These are phyloP conservation scores for Ligdia adustata DNA, from an alignment of 2,888 invertebrate genomes.

Conservation along the genomic window DNA sequence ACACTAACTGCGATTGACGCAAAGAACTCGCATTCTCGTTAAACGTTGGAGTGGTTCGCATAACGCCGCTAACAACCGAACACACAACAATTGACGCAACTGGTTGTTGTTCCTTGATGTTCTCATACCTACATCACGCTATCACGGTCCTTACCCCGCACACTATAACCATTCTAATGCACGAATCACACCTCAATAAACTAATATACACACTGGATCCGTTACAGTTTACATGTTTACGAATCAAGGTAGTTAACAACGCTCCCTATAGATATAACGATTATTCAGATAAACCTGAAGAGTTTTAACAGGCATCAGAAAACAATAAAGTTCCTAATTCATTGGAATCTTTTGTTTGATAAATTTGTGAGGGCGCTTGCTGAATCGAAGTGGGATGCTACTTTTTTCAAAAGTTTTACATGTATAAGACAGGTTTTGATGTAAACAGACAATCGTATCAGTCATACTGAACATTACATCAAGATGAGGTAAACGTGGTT, in stretches of 20 bases:
- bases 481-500: slow-evolving; percentile 9
- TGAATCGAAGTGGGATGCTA: no score
- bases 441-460: slow-evolving; percentile 20
- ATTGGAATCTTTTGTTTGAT: no score
- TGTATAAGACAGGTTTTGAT: slow-evolving; percentile 14
- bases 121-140: slow-evolving; percentile 36
- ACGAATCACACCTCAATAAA: slow-evolving; percentile 29
- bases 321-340: no score
- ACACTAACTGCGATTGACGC: slow-evolving; percentile 60
- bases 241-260: slow-evolving; percentile 10
- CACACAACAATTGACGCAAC: slow-evolving; percentile 70
- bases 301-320: no score
- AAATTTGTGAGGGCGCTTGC: no score
- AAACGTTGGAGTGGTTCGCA: slow-evolving; percentile 57
- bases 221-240: slow-evolving; percentile 24
- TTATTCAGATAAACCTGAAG: slow-evolving; percentile 9
- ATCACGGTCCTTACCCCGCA: slow-evolving; percentile 43
- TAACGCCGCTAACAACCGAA: slow-evolving; percentile 56
- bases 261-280: background rate
- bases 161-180: slow-evolving; percentile 27
- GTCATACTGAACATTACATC: slow-evolving; percentile 14
- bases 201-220: slow-evolving; percentile 18
- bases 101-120: slow-evolving; percentile 40
- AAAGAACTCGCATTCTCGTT: slow-evolving; percentile 48
- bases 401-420: no score